Evolutionary conservation across 1,140 invertebrate genomes (phyloP).

Genomic region (Nylanderia fulva): DNA sequence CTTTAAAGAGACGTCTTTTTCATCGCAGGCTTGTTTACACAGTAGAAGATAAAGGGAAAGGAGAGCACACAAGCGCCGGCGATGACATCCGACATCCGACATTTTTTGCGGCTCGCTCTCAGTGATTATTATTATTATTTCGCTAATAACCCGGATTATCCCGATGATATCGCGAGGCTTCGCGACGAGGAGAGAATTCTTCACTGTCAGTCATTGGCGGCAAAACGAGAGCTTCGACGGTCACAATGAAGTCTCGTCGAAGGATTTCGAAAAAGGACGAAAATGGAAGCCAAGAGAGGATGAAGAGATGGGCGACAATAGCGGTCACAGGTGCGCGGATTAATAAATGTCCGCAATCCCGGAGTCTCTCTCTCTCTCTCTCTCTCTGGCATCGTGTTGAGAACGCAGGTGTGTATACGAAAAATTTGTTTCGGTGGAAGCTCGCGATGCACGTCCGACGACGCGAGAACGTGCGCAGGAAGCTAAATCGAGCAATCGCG

Average conservation of each 20-base stretch:
- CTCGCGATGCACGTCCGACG: constrained; percentile 12
- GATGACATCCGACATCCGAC: constrained; percentile 67
- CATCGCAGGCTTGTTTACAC: too few species aligned
- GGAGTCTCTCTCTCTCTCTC: too few species aligned
- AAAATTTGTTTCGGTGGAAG: constrained; percentile 38
- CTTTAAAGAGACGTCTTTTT: too few species aligned
- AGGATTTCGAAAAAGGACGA: background rate
- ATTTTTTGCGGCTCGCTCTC: constrained; percentile 8
- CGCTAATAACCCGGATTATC: constrained; percentile 50
- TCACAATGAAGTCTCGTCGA: background rate
- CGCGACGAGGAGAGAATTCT: background rate
- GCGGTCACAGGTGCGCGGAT: constrained; percentile 15
- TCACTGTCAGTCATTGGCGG: too few species aligned
- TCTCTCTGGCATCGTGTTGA: background rate
- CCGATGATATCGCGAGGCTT: constrained; percentile 52
- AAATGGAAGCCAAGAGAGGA: background rate
- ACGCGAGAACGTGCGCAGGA: constrained; percentile 1
- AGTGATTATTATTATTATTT: constrained; percentile 57
- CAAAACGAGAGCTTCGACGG: too few species aligned
- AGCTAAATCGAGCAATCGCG: constrained; percentile 26
- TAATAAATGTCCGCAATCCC: constrained; percentile 34
- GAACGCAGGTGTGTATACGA: constrained; percentile 5
- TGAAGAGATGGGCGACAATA: constrained; percentile 27
- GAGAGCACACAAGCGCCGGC: constrained; percentile 35
- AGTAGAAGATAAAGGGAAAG: constrained; percentile 67